These are phyloP conservation scores for Cololabis saira DNA, from an alignment of 2,113 vertebrate genomes.

Conservation along the genomic window DNA sequence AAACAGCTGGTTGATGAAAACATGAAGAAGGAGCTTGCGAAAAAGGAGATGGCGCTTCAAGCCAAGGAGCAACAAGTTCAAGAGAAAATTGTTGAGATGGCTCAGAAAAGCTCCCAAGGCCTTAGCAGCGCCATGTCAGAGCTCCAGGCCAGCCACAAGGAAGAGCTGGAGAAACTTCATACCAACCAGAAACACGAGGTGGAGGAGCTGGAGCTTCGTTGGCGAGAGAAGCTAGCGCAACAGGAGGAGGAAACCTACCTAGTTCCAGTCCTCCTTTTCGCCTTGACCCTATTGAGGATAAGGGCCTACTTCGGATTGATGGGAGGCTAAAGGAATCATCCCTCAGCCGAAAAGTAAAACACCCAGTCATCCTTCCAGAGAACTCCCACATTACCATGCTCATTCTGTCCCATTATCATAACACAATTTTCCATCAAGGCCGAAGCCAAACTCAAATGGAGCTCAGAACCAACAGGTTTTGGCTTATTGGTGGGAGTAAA, in stretches of 20 bases:
- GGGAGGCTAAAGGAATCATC: too few relatives aligned
- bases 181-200: conserved; percentile 80
- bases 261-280: too few relatives aligned
- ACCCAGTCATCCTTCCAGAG: too few relatives aligned
- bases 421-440: too few relatives aligned
- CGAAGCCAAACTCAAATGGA: too few relatives aligned
- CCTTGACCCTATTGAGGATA: too few relatives aligned
- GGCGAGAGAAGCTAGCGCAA: conserved; percentile 85
- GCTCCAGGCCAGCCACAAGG: conserved; percentile 88
- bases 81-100: conserved; percentile 89
- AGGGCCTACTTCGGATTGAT: too few relatives aligned
- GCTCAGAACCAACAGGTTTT: too few relatives aligned
- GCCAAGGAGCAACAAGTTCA: conserved; percentile 89
- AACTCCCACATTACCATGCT: too few relatives aligned
- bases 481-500: too few relatives aligned
- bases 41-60: conserved; percentile 86
- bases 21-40: conserved; percentile 87
- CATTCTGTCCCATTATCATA: too few relatives aligned
- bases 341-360: too few relatives aligned
- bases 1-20: conserved; percentile 84
- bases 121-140: conserved; percentile 85
- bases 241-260: conserved; percentile 87
- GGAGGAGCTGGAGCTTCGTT: conserved; percentile 73
- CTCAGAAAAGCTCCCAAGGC: conserved; percentile 86
- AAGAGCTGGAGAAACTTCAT: conserved; percentile 85